A percentile compares a stretch with the other conserved stretches of the same genome.
These are phyloP conservation scores for Amiota mariae DNA, from an alignment of 2,888 invertebrate species.

Conservation along the genomic window DNA sequence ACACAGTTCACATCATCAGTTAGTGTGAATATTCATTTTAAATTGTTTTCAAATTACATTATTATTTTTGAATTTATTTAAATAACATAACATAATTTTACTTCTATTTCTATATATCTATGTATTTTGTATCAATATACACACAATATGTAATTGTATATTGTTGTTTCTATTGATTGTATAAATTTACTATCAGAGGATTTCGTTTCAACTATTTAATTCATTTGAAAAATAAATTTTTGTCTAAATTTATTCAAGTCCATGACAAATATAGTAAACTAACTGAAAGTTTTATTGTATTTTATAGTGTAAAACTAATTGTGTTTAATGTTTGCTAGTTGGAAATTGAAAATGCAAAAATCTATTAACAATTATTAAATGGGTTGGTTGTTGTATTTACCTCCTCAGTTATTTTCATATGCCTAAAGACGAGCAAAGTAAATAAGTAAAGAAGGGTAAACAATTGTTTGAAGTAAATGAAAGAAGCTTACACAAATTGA, in stretches of 20 bases:
- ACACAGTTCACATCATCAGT: not conserved
- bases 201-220: no score
- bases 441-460: no score
- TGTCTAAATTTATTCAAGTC: conserved; percentile 1
- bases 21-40: not conserved
- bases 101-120: not conserved
- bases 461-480: no score
- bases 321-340: conserved; percentile 7
- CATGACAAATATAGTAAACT: not conserved
- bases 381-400: no score
- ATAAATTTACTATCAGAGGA: no score
- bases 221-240: not conserved
- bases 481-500: no score
- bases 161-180: no score
- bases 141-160: no score
- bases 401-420: no score
- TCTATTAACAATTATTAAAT: no score
- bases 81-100: conserved; percentile 11
- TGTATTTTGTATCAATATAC: no score
- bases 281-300: not conserved
- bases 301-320: not conserved
- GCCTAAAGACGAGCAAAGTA: no score
- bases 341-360: not conserved
- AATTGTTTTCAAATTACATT: conserved; percentile 17
- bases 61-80: conserved; percentile 16